phyloP scores from a whole-genome alignment of 2,113 vertebrate species.

The Accipiter virgatus region DNA sequence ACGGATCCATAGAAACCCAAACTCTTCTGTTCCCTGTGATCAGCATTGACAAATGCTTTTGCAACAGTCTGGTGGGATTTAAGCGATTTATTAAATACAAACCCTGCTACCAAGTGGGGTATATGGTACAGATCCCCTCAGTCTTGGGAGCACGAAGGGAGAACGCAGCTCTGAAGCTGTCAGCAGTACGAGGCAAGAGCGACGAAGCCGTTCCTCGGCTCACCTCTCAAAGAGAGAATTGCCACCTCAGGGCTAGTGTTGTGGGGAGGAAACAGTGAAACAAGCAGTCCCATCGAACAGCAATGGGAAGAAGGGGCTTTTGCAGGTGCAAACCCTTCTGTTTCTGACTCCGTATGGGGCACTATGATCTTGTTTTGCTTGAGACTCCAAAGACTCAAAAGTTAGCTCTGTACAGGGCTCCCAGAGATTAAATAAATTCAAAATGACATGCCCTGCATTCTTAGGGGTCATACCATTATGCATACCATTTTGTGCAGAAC shows the following conservation, averaged over 20 bases:
- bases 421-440: constrained; percentile 39
- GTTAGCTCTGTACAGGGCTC: constrained; percentile 2
- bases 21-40: background rate
- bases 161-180: background rate
- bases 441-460: constrained; percentile 36
- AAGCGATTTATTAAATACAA: background rate
- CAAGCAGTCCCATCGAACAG: background rate
- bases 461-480: constrained; percentile 28
- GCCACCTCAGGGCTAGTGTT: background rate
- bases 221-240: background rate
- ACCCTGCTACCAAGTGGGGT: background rate
- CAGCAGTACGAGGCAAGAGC: background rate
- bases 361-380: constrained; percentile 3
- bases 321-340: constrained; percentile 22
- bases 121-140: background rate
- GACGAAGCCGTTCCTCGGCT: accelerated
- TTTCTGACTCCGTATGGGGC: background rate
- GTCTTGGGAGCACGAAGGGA: background rate
- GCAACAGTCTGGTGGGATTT: background rate
- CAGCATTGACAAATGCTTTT: background rate
- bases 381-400: background rate
- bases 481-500: constrained; percentile 2
- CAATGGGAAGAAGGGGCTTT: background rate
- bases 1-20: background rate
- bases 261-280: background rate